phyloP scores from a whole-genome alignment of 2,797 vertebrate species.

The Meda fulgida region DNA sequence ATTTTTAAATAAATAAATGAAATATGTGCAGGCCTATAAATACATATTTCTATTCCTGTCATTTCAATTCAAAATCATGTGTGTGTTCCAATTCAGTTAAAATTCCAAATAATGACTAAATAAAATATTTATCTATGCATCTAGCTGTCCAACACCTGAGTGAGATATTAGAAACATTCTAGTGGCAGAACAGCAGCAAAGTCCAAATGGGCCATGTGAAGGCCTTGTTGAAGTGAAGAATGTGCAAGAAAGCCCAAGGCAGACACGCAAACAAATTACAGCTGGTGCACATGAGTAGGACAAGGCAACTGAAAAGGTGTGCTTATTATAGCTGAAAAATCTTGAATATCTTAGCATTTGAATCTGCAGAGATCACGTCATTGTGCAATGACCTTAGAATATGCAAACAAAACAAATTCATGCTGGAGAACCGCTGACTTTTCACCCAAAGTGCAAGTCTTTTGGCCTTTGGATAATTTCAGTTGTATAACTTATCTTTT shows the following conservation, averaged over 20 bases:
- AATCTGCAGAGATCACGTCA: slow-evolving; percentile 1
- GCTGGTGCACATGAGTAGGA: slow-evolving; percentile 24
- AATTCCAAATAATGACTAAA: neutral
- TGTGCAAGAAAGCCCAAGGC: slow-evolving; percentile 13
- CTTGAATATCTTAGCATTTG: neutral
- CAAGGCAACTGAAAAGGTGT: slow-evolving; percentile 30
- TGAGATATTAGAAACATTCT: slow-evolving; percentile 14
- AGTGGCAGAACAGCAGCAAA: slow-evolving; percentile 43
- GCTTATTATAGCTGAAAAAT: slow-evolving; percentile 30
- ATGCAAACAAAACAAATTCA: slow-evolving; percentile 26
- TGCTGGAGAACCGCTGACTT: neutral
- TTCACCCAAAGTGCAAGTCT: neutral
- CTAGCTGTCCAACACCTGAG: neutral
- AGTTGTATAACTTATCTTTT: slow-evolving; percentile 5
- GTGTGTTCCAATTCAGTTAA: no score
- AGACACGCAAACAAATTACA: slow-evolving; percentile 24
- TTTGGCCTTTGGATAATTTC: neutral
- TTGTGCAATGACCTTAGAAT: slow-evolving; percentile 39
- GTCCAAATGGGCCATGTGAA: slow-evolving; percentile 55
- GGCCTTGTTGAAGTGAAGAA: slow-evolving; percentile 1
- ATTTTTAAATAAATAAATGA: no score
- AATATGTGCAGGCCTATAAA: no score
- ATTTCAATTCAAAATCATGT: no score
- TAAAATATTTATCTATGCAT: no score
- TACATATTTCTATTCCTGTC: no score